A percentile compares a stretch with the other conserved stretches of the same genome.
Evolutionary conservation across 2,888 invertebrate genomes (phyloP).

Genomic region (Pollenia amentaria): DNA sequence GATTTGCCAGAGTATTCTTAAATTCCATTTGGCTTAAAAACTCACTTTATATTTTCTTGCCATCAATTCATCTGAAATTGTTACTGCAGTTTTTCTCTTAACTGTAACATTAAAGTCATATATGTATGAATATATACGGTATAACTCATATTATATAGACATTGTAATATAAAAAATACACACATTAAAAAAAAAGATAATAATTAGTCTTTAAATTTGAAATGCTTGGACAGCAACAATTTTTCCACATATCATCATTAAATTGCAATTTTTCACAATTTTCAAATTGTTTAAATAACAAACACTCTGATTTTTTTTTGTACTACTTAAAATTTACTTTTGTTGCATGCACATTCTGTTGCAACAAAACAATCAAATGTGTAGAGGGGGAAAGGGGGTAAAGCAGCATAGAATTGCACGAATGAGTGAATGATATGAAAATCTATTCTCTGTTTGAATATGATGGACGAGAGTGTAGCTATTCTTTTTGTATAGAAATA

Average conservation of each 20-base stretch:
- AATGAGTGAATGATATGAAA: slow-evolving; percentile 61
- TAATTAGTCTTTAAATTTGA: slow-evolving; percentile 72
- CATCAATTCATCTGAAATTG: neutral
- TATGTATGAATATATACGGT: neutral
- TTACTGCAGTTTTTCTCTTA: neutral
- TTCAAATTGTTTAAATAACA: slow-evolving; percentile 72
- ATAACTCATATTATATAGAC: slow-evolving; percentile 14
- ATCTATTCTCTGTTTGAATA: slow-evolving; percentile 68
- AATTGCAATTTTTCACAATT: slow-evolving; percentile 81
- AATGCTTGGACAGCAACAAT: slow-evolving; percentile 73
- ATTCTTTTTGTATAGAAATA: slow-evolving; percentile 20
- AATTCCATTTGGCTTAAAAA: no score
- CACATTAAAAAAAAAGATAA: slow-evolving; percentile 47
- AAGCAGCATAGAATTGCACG: slow-evolving; percentile 18
- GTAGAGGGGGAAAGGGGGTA: neutral
- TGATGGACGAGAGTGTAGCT: slow-evolving; percentile 68
- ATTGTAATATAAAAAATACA: neutral
- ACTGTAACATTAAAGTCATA: neutral
- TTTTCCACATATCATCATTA: slow-evolving; percentile 78
- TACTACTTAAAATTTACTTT: neutral
- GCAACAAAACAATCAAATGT: slow-evolving; percentile 17
- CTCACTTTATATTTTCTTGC: neutral
- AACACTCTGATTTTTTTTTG: slow-evolving; percentile 55
- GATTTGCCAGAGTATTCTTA: no score
- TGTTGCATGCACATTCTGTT: slow-evolving; percentile 40